Percentiles rank a stretch among this genome's conserved stretches.
These are phyloP conservation scores for Agonopterix alstromeriana DNA, from an alignment of 2,888 invertebrate species.

Conservation along the genomic window DNA sequence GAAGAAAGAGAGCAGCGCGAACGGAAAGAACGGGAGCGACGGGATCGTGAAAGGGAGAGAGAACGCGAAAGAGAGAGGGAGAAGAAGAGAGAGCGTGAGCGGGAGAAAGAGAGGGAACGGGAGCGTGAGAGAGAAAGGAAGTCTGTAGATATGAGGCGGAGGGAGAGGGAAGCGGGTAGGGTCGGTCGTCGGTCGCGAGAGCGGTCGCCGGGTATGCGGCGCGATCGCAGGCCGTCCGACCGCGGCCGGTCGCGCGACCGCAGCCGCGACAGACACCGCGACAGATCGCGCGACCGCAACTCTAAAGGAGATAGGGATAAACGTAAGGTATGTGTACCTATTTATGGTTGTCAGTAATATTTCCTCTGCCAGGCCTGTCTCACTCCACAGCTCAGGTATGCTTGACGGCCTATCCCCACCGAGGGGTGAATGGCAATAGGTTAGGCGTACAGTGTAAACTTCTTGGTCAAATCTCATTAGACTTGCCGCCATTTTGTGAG, in stretches of 20 bases:
- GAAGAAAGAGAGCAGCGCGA: slow-evolving; percentile 60
- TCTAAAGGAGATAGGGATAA: slow-evolving; percentile 32
- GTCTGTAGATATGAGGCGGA: slow-evolving; percentile 24
- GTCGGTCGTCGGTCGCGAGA: slow-evolving; percentile 22
- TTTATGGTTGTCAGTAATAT: too few species aligned
- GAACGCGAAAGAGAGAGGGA: slow-evolving; percentile 27
- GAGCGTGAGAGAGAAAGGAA: slow-evolving; percentile 20
- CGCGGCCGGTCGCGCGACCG: slow-evolving; percentile 43
- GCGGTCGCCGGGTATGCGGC: slow-evolving; percentile 20
- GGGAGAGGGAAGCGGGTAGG: slow-evolving; percentile 22
- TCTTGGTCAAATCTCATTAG: too few species aligned
- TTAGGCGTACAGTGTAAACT: too few species aligned
- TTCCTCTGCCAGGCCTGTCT: too few species aligned
- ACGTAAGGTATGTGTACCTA: slow-evolving; percentile 25
- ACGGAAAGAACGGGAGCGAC: slow-evolving; percentile 37
- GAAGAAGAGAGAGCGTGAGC: slow-evolving; percentile 35
- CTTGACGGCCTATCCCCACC: too few species aligned
- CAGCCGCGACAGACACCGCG: slow-evolving; percentile 23
- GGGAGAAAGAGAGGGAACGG: slow-evolving; percentile 18
- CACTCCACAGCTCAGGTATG: too few species aligned
- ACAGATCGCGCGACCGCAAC: slow-evolving; percentile 29
- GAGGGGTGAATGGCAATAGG: too few species aligned
- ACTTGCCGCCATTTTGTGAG: too few species aligned
- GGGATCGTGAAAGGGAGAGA: slow-evolving; percentile 27
- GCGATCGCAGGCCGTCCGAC: slow-evolving; percentile 25